Evolutionary conservation across 2,113 vertebrate genomes (phyloP).

Genomic region (Cinclus cinclus): DNA sequence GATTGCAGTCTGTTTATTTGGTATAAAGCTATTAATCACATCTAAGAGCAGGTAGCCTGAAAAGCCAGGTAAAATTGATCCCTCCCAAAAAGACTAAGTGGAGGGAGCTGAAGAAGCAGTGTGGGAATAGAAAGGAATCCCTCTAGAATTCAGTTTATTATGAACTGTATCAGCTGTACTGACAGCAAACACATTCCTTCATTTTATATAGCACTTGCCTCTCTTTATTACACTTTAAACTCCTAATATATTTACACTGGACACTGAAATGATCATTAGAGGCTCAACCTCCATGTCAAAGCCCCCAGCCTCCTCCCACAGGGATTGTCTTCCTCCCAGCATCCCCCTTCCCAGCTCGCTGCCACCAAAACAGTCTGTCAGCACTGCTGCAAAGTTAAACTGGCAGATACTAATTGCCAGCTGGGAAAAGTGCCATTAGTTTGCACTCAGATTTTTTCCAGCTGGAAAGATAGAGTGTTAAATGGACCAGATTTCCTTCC

Average conservation of each 20-base stretch:
- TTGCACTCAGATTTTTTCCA: neutral
- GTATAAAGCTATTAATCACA: neutral
- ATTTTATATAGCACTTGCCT: neutral
- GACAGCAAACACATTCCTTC: neutral
- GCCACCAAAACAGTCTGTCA: neutral
- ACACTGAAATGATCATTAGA: neutral
- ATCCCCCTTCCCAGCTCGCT: neutral
- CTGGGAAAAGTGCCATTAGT: slow-evolving; percentile 31
- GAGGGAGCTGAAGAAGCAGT: neutral
- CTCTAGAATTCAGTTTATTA: neutral
- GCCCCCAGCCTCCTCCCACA: neutral
- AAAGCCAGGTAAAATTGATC: neutral
- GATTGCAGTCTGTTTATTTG: neutral
- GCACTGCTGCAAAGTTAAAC: neutral
- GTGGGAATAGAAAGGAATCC: neutral
- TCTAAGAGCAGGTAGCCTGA: neutral
- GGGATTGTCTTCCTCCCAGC: neutral
- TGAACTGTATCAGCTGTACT: neutral
- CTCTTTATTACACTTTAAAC: neutral
- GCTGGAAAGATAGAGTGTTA: slow-evolving; percentile 4
- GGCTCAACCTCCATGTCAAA: neutral
- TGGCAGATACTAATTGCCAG: slow-evolving; percentile 27
- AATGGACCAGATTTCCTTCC: slow-evolving; percentile 9
- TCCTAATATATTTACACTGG: neutral
- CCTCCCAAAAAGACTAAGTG: neutral